These are phyloP conservation scores for Aromia moschata DNA, from an alignment of 2,888 invertebrate genomes.

Conservation along the genomic window DNA sequence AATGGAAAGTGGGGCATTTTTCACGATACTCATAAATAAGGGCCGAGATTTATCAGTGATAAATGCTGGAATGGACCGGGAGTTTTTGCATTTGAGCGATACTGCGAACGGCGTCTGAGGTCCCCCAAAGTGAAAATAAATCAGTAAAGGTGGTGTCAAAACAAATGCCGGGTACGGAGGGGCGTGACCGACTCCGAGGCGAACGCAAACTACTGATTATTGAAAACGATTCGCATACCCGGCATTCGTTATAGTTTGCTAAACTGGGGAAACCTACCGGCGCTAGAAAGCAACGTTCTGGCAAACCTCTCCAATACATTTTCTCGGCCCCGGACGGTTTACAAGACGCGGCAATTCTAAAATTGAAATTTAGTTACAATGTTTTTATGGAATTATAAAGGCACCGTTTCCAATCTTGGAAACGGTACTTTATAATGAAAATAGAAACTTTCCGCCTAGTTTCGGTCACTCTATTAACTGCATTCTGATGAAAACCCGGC, in stretches of 20 bases:
- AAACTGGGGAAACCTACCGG: constrained; percentile 48
- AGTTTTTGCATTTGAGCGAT: constrained; percentile 1
- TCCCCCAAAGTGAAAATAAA: constrained; percentile 47
- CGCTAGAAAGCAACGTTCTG: constrained; percentile 50
- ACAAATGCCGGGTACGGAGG: constrained; percentile 49
- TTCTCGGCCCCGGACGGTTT: constrained; percentile 48
- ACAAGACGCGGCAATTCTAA: constrained; percentile 52
- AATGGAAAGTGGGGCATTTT: neutral
- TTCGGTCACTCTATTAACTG: neutral
- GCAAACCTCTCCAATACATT: constrained; percentile 50
- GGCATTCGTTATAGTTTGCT: constrained; percentile 56
- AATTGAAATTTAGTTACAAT: constrained; percentile 54
- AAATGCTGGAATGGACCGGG: neutral
- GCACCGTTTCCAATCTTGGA: constrained; percentile 34
- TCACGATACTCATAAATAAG: neutral
- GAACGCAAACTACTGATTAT: constrained; percentile 51
- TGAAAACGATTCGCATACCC: constrained; percentile 53
- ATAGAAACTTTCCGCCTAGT: neutral
- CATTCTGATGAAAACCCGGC: neutral
- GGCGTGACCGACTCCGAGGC: constrained; percentile 44
- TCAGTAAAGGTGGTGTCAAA: constrained; percentile 52
- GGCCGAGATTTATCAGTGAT: neutral
- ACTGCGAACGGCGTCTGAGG: constrained; percentile 30
- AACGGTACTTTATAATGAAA: constrained; percentile 34
- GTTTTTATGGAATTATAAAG: constrained; percentile 45